These are phyloP conservation scores for Helogale parvula DNA, from an alignment of 2,113 vertebrate species.

Conservation along the genomic window DNA sequence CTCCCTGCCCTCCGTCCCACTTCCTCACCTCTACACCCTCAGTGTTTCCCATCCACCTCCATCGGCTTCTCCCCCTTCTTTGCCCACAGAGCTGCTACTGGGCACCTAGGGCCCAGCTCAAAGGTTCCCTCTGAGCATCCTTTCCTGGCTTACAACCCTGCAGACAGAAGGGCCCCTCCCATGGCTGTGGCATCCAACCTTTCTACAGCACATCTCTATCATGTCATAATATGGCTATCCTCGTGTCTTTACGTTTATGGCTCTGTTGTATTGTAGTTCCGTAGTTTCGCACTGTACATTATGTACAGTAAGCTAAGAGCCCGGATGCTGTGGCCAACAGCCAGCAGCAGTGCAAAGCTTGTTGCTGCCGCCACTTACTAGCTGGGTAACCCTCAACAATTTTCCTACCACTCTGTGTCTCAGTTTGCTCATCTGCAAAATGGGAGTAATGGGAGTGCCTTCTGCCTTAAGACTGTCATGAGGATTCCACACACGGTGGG, in stretches of 20 bases:
- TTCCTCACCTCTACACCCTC: neutral
- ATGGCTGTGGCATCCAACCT: fast-evolving
- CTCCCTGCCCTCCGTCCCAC: fast-evolving
- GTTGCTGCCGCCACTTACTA: neutral
- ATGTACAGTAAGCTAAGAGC: neutral
- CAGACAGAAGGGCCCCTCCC: neutral
- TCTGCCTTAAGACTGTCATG: neutral
- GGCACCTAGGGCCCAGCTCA: neutral
- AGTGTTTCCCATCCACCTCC: neutral
- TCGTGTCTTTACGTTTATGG: neutral
- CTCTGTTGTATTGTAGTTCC: fast-evolving
- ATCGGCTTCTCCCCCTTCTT: neutral
- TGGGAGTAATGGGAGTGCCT: neutral
- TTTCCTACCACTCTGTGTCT: neutral
- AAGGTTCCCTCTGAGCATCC: neutral
- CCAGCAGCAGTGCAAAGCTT: neutral
- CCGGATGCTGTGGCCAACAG: fast-evolving
- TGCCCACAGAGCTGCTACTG: neutral
- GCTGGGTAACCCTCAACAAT: neutral
- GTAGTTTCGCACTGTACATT: neutral
- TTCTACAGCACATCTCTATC: neutral
- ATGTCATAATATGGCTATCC: fast-evolving
- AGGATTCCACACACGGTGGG: neutral
- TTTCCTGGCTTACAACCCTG: neutral
- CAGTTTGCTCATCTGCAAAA: neutral